A percentile compares a stretch with the other conserved stretches of the same genome.
phyloP scores from a whole-genome alignment of 2,113 vertebrate species.

The Sprattus sprattus region DNA sequence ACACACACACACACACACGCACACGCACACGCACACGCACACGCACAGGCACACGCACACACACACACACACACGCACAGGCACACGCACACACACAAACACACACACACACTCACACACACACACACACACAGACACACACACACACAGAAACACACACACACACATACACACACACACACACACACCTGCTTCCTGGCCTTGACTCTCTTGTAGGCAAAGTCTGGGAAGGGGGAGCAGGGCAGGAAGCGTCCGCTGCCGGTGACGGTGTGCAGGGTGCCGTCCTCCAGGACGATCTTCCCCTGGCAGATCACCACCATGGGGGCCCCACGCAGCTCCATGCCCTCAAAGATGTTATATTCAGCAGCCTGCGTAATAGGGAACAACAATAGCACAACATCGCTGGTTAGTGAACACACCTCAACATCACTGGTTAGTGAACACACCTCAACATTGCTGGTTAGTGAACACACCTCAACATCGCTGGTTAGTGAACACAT shows the following conservation, averaged over 20 bases:
- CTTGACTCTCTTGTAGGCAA: conserved; percentile 95
- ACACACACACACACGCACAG: no score
- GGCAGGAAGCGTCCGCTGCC: conserved; percentile 91
- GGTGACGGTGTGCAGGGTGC: conserved; percentile 83
- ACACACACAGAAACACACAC: no score
- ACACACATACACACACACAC: not conserved
- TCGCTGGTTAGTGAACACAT: no score
- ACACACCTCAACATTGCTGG: no score
- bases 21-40: no score
- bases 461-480: no score
- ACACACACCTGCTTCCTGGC: conserved; percentile 88
- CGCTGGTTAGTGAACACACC: no score
- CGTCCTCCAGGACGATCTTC: conserved; percentile 92
- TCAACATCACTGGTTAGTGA: no score
- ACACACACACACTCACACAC: not conserved
- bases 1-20: no score
- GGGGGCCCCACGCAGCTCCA: conserved; percentile 90
- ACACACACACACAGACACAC: not conserved
- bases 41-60: no score
- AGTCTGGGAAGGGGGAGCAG: conserved; percentile 87
- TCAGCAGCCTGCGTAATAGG: conserved; percentile 80
- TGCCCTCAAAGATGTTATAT: conserved; percentile 96
- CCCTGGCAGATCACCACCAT: conserved; percentile 93
- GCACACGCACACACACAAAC: no score
- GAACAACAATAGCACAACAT: not conserved